A percentile compares a stretch with the other conserved stretches of the same genome.
Evolutionary conservation across 2,888 invertebrate genomes (phyloP).

Genomic region (Cetonia aurata): DNA sequence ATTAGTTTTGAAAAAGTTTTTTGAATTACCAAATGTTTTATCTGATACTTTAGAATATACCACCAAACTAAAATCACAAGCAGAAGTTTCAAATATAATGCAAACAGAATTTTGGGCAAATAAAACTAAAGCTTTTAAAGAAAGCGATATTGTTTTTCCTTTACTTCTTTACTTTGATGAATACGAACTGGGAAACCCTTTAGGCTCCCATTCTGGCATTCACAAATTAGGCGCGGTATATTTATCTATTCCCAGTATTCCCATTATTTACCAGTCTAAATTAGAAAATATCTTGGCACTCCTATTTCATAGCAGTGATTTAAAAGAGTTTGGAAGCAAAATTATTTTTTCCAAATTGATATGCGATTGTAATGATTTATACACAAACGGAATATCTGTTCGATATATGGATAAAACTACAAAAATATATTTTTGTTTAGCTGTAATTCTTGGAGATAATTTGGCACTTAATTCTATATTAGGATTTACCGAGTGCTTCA

Average conservation of each 20-base stretch:
- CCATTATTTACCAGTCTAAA: constrained; percentile 16
- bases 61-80: not conserved
- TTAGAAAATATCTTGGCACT: constrained; percentile 20
- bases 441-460: constrained; percentile 50
- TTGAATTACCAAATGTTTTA: constrained; percentile 35
- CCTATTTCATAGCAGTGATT: constrained; percentile 6
- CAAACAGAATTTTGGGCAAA: constrained; percentile 46
- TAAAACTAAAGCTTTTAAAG: constrained; percentile 31
- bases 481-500: constrained; percentile 50
- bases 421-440: constrained; percentile 31
- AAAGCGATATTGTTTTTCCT: constrained; percentile 42
- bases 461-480: constrained; percentile 48
- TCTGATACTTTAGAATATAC: constrained; percentile 3
- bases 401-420: too few relatives aligned
- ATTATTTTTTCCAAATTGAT: constrained; percentile 21
- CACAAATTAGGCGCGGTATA: constrained; percentile 48
- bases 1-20: constrained; percentile 35
- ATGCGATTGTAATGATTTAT: not conserved
- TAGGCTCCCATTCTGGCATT: constrained; percentile 27
- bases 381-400: too few relatives aligned
- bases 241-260: constrained; percentile 34
- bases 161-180: constrained; percentile 49
- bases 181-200: constrained; percentile 49
- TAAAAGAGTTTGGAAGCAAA: constrained; percentile 14
- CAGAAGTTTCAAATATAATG: constrained; percentile 43